Evolutionary conservation across 1,140 invertebrate genomes (phyloP).

Genomic region (Ephestia elutella): DNA sequence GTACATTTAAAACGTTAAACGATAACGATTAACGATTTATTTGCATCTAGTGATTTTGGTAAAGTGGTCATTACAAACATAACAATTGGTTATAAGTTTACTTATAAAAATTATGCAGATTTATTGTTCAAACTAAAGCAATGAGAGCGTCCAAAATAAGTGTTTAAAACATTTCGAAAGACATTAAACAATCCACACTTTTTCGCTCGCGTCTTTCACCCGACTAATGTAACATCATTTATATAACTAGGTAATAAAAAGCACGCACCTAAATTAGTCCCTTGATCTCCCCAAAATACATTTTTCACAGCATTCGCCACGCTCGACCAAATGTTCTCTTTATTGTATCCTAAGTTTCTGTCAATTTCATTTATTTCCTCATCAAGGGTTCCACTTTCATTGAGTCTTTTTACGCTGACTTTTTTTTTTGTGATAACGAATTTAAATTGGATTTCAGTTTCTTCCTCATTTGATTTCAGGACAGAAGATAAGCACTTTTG

Average conservation of each 20-base stretch:
- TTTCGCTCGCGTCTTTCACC: not conserved
- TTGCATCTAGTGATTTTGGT: too few relatives aligned
- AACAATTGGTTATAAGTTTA: too few relatives aligned
- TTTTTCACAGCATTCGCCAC: slow-evolving; percentile 59
- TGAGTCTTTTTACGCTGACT: slow-evolving; percentile 51
- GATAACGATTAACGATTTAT: too few relatives aligned
- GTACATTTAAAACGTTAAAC: too few relatives aligned
- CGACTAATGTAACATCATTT: not conserved
- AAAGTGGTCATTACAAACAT: too few relatives aligned
- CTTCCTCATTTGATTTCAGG: slow-evolving; percentile 50
- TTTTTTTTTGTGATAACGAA: slow-evolving; percentile 68
- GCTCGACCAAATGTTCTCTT: slow-evolving; percentile 62
- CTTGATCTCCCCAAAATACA: slow-evolving; percentile 59
- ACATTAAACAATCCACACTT: not conserved
- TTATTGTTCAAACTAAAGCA: not conserved
- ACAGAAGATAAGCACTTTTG: slow-evolving; percentile 59
- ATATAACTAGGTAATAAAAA: slow-evolving; percentile 16
- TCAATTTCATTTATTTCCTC: slow-evolving; percentile 39
- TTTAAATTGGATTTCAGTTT: slow-evolving; percentile 72
- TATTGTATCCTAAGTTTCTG: slow-evolving; percentile 36
- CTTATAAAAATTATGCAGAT: too few relatives aligned
- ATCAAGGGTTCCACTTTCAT: slow-evolving; percentile 27
- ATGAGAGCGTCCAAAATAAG: too few relatives aligned
- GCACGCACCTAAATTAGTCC: slow-evolving; percentile 29
- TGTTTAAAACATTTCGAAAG: not conserved